A percentile compares a stretch with the other conserved stretches of the same genome.
These are phyloP conservation scores for Phacellophora camtschatica DNA, from an alignment of 30 jellyfish, hydroid and myxozoan species.

Conservation along the genomic window DNA sequence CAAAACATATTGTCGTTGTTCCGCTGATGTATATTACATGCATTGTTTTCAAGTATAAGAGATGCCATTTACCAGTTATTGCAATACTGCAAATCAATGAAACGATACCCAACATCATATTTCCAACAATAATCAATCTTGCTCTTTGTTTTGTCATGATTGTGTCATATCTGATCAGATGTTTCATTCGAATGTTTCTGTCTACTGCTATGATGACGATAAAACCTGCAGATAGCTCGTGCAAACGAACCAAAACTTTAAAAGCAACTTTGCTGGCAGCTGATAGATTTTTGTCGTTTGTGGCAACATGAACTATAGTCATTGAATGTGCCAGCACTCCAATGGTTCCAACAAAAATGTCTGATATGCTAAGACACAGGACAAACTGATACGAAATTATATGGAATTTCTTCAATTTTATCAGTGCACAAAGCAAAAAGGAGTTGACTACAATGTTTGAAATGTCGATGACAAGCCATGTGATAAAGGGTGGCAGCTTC, in stretches of 20 bases:
- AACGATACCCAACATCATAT: not conserved
- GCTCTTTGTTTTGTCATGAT: not conserved
- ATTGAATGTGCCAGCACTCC: not conserved
- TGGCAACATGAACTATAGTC: not conserved
- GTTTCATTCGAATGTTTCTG: not conserved
- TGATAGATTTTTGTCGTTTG: not conserved
- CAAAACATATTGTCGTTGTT: not conserved
- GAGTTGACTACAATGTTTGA: not conserved
- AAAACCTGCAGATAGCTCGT: not conserved
- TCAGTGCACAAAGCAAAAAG: not conserved
- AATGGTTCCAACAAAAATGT: not conserved
- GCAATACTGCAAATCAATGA: not conserved
- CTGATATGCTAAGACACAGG: not conserved
- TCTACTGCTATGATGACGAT: not conserved
- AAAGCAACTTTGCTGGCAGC: not conserved
- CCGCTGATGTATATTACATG: not conserved
- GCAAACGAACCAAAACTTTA: not conserved
- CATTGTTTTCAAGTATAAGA: not conserved
- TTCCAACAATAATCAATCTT: not conserved
- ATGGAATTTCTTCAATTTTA: not conserved
- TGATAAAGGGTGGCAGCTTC: not conserved
- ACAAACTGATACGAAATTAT: not conserved
- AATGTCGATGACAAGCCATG: not conserved
- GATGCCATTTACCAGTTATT: not conserved
- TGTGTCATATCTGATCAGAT: not conserved